phyloP scores from a whole-genome alignment of 1,140 invertebrate species.

The Zaprionus lachaisei region DNA sequence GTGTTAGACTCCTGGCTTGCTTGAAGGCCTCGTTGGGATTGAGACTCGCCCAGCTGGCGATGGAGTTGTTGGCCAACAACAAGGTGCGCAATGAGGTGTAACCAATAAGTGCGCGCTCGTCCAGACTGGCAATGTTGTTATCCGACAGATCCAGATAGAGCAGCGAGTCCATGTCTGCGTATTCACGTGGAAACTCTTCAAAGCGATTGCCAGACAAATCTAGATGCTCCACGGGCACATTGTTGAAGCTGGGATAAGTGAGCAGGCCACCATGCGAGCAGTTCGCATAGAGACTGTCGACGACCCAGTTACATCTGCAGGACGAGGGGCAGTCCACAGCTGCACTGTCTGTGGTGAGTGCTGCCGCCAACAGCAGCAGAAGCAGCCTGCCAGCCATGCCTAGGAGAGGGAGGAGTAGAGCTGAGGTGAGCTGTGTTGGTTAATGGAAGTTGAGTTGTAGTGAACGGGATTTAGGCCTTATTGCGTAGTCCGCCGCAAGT shows the following conservation, averaged over 20 bases:
- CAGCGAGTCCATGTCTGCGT: constrained; percentile 84
- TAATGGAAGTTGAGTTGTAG: too few relatives aligned
- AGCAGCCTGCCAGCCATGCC: constrained; percentile 40
- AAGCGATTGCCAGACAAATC: constrained; percentile 86
- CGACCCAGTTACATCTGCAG: constrained; percentile 80
- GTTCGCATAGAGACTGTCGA: constrained; percentile 72
- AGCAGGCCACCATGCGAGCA: constrained; percentile 85
- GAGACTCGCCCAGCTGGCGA: constrained; percentile 86
- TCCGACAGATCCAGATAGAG: constrained; percentile 86
- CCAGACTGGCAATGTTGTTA: constrained; percentile 85
- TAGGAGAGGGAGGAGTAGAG: constrained; percentile 5
- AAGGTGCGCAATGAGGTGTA: constrained; percentile 85
- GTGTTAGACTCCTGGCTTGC: constrained; percentile 84
- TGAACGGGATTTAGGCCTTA: not conserved
- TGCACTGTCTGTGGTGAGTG: not conserved
- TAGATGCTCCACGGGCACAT: constrained; percentile 85
- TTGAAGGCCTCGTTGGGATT: constrained; percentile 85
- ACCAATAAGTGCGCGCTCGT: constrained; percentile 84
- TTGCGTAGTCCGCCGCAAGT: constrained; percentile 23
- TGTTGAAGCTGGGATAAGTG: constrained; percentile 83
- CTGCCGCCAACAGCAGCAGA: not conserved
- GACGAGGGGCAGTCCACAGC: constrained; percentile 70
- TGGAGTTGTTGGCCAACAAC: constrained; percentile 86
- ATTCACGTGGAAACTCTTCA: constrained; percentile 84
- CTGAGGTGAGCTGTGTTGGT: not conserved